Percentiles rank a stretch among this genome's conserved stretches.
Evolutionary conservation across 2,797 vertebrate genomes (phyloP).

Genomic region (Spatula versicolor): DNA sequence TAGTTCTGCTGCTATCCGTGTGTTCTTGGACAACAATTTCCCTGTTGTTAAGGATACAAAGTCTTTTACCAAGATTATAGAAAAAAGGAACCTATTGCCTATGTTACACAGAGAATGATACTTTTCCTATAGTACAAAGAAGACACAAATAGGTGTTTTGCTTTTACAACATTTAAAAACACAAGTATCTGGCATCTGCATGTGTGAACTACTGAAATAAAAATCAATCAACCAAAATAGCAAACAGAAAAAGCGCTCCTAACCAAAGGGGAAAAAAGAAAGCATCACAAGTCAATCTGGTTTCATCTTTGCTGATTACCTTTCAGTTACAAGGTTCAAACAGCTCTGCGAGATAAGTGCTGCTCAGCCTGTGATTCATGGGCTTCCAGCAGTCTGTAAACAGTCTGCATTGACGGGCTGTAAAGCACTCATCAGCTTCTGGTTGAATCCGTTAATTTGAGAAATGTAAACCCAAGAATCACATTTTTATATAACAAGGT

Average conservation of each 20-base stretch:
- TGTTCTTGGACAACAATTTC: neutral
- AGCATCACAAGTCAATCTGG: neutral
- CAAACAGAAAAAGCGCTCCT: neutral
- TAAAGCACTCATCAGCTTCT: neutral
- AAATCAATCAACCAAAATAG: neutral
- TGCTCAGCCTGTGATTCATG: neutral
- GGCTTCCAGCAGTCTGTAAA: neutral
- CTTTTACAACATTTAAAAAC: neutral
- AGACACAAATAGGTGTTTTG: neutral
- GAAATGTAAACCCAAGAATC: neutral
- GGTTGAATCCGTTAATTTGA: neutral
- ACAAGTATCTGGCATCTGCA: fast-evolving
- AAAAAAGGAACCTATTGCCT: neutral
- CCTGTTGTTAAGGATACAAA: neutral
- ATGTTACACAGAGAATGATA: neutral
- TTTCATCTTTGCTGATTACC: neutral
- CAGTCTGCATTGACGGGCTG: neutral
- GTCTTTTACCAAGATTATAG: neutral
- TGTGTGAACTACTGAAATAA: neutral
- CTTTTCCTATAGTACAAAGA: neutral
- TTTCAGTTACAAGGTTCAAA: neutral
- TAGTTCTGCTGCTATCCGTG: neutral
- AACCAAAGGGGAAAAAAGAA: neutral
- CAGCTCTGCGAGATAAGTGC: neutral
- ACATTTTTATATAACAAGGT: neutral